A percentile compares a stretch with the other conserved stretches of the same genome.
Conservation (phyloP, 2,888 invertebrate genomes). For the Galerucella calmariensis region DNA sequence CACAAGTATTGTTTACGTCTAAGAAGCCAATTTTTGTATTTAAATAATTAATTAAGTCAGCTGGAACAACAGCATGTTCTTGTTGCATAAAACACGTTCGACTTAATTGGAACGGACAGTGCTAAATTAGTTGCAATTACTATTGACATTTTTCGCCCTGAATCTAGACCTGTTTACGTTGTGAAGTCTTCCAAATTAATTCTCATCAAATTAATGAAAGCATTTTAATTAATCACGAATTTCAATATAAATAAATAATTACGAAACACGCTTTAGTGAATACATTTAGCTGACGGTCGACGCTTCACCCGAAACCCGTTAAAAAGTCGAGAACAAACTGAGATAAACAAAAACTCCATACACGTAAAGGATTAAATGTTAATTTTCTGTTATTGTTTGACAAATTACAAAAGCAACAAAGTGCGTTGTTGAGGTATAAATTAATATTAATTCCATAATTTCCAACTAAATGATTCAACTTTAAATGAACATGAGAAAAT, state of each 20-base stretch:
- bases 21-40: too few relatives aligned
- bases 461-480: too few relatives aligned
- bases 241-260: conserved; percentile 17
- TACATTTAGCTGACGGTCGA: conserved; percentile 6
- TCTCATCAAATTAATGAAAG: neutral
- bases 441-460: too few relatives aligned
- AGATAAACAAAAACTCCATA: conserved; percentile 10
- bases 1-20: too few relatives aligned
- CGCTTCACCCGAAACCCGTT: too few relatives aligned
- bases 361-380: neutral
- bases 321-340: conserved; percentile 10
- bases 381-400: too few relatives aligned
- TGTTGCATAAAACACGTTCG: neutral
- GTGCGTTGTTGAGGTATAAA: too few relatives aligned
- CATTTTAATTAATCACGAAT: conserved; percentile 17
- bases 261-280: neutral
- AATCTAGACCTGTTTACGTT: neutral
- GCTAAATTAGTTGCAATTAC: neutral
- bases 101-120: neutral
- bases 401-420: too few relatives aligned
- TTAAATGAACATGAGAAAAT: too few relatives aligned
- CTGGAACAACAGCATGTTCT: neutral
- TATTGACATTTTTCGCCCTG: neutral
- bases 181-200: conserved; percentile 1
- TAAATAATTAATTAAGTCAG: too few relatives aligned